phyloP scores from a whole-genome alignment of 1,140 invertebrate genomes.

The Drosophila pectinifera region DNA sequence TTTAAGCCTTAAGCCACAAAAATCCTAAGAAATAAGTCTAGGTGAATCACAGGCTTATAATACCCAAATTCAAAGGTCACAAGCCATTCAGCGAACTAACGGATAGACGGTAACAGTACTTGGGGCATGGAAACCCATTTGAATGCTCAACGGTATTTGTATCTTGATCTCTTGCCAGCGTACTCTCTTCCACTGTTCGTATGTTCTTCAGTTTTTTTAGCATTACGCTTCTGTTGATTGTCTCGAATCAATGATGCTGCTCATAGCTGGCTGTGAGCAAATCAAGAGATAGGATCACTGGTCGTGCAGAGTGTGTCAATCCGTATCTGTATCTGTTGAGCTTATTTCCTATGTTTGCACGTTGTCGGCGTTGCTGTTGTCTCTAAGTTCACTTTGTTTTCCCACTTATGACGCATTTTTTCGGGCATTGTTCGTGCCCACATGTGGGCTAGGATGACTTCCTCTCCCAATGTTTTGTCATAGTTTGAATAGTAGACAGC shows the following conservation, averaged over 20 bases:
- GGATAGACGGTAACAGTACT: constrained; percentile 14
- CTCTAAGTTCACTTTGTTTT: constrained; percentile 25
- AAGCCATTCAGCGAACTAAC: constrained; percentile 3
- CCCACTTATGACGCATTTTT: constrained; percentile 40
- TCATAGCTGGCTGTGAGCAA: constrained; percentile 4
- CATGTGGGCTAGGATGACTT: constrained; percentile 39
- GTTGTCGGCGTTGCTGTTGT: constrained; percentile 24
- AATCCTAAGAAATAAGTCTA: not conserved
- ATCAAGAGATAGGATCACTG: constrained; percentile 3
- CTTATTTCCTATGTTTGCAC: constrained; percentile 36
- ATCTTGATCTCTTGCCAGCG: constrained; percentile 26
- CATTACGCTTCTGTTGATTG: constrained; percentile 41
- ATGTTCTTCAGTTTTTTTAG: constrained; percentile 5
- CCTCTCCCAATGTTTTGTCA: constrained; percentile 38
- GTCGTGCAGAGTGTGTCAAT: constrained; percentile 11
- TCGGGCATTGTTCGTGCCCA: constrained; percentile 33
- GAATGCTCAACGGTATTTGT: constrained; percentile 27
- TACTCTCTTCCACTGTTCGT: constrained; percentile 11
- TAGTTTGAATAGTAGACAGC: constrained; percentile 18
- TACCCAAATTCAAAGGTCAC: constrained; percentile 6
- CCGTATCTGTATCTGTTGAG: constrained; percentile 12
- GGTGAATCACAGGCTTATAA: not conserved
- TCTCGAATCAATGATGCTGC: constrained; percentile 51
- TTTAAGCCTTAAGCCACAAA: not conserved
- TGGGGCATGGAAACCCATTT: constrained; percentile 17